phyloP scores from a whole-genome alignment of 2,113 vertebrate species.

The Sorex fumeus region DNA sequence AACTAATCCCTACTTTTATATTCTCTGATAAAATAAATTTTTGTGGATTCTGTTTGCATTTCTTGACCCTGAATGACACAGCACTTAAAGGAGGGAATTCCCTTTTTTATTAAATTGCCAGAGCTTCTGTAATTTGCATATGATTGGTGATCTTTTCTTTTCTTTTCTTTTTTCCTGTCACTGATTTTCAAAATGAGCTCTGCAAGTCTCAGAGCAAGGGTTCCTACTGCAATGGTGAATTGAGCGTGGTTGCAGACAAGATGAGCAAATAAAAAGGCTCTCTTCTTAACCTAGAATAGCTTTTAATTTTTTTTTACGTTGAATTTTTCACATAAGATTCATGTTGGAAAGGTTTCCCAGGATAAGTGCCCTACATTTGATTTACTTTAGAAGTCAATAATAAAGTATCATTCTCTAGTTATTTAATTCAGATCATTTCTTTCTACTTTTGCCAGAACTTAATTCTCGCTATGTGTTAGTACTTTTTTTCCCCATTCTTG shows the following conservation, averaged over 20 bases:
- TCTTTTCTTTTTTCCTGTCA: slow-evolving; percentile 8
- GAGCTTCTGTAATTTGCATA: not conserved
- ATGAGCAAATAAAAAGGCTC: not conserved
- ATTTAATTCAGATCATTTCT: slow-evolving; percentile 26
- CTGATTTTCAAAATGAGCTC: slow-evolving; percentile 32
- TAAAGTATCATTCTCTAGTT: not conserved
- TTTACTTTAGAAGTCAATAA: not conserved
- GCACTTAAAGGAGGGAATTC: not conserved
- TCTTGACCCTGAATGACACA: not conserved
- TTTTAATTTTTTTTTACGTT: not conserved
- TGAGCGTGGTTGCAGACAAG: not conserved
- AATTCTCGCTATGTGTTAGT: too few relatives aligned
- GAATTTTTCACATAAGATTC: not conserved
- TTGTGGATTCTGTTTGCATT: not conserved
- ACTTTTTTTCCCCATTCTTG: too few relatives aligned
- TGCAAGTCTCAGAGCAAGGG: not conserved
- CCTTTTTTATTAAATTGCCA: not conserved
- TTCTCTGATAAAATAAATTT: not conserved
- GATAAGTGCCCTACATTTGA: not conserved
- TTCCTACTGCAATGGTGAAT: not conserved
- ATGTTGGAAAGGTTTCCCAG: not conserved
- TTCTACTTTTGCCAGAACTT: too few relatives aligned
- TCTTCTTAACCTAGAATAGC: not conserved
- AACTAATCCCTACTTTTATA: not conserved
- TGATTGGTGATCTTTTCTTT: not conserved